phyloP scores from a whole-genome alignment of 2,888 invertebrate genomes.

The Nycteola revayana region DNA sequence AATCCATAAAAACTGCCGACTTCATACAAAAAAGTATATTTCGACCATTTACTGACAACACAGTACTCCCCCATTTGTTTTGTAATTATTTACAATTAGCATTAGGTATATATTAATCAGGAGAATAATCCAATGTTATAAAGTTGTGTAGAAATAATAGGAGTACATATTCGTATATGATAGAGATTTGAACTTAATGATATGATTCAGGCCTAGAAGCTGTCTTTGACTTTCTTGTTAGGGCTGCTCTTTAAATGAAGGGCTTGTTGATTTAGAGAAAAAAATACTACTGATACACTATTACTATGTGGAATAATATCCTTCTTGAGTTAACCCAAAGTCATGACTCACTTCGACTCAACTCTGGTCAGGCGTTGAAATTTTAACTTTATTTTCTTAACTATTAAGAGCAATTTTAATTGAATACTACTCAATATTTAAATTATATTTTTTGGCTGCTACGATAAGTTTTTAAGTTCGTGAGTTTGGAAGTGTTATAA shows the following conservation, averaged over 20 bases:
- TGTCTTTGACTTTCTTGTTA: constrained; percentile 27
- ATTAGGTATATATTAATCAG: constrained; percentile 59
- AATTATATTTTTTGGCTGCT: no score
- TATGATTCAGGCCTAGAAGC: constrained; percentile 64
- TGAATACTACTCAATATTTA: no score
- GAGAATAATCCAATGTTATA: constrained; percentile 64
- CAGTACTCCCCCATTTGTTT: constrained; percentile 52
- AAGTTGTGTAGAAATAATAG: constrained; percentile 70
- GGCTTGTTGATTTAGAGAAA: constrained; percentile 11
- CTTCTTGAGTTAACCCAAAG: no score
- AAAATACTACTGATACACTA: no score
- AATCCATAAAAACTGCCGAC: constrained; percentile 43
- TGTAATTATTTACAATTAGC: constrained; percentile 63
- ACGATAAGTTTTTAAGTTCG: no score
- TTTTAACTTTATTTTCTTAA: no score
- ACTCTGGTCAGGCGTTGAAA: no score
- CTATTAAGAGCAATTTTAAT: no score
- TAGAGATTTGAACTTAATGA: constrained; percentile 42
- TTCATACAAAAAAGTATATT: constrained; percentile 17
- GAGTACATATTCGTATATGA: constrained; percentile 52
- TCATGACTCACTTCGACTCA: no score
- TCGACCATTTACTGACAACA: constrained; percentile 52
- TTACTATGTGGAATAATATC: no score
- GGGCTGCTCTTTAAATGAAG: constrained; percentile 20
- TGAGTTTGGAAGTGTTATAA: no score